phyloP scores from a whole-genome alignment of 1,140 invertebrate genomes.

The Calycopis cecrops region DNA sequence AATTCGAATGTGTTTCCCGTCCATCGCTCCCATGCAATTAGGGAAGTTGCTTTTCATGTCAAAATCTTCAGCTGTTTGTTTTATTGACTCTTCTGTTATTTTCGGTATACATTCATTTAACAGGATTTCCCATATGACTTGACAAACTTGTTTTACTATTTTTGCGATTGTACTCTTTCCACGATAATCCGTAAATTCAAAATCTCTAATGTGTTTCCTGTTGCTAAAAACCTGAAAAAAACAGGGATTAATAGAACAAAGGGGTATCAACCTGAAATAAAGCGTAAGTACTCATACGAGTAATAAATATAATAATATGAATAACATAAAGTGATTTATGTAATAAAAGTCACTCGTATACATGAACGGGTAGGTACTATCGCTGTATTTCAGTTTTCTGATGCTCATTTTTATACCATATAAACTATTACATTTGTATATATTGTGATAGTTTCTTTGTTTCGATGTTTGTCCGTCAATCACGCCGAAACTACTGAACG shows the following conservation, averaged over 20 bases:
- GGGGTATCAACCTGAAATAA: conserved; percentile 7
- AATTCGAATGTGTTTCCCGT: conserved; percentile 36
- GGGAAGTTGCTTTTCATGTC: conserved; percentile 33
- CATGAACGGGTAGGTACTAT: no score
- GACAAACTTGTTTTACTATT: conserved; percentile 28
- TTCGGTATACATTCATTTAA: conserved; percentile 23
- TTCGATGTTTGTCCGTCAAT: no score
- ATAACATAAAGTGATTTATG: no score
- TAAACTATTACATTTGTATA: no score
- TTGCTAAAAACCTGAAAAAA: conserved; percentile 22
- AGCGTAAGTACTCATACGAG: conserved; percentile 3
- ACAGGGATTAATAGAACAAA: conserved; percentile 24
- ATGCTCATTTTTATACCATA: no score
- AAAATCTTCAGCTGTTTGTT: conserved; percentile 29
- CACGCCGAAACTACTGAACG: no score
- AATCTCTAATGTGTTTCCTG: conserved; percentile 22
- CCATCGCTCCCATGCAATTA: conserved; percentile 33
- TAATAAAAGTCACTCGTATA: no score
- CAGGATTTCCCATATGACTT: conserved; percentile 11
- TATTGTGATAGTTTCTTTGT: no score
- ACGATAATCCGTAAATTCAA: conserved; percentile 27
- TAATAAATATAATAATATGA: conserved; percentile 5
- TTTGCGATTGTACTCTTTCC: conserved; percentile 23
- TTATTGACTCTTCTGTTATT: conserved; percentile 26
- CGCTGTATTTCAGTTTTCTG: no score